These are phyloP conservation scores for Podabrus alpinus DNA, from an alignment of 2,888 invertebrate genomes.

Conservation along the genomic window DNA sequence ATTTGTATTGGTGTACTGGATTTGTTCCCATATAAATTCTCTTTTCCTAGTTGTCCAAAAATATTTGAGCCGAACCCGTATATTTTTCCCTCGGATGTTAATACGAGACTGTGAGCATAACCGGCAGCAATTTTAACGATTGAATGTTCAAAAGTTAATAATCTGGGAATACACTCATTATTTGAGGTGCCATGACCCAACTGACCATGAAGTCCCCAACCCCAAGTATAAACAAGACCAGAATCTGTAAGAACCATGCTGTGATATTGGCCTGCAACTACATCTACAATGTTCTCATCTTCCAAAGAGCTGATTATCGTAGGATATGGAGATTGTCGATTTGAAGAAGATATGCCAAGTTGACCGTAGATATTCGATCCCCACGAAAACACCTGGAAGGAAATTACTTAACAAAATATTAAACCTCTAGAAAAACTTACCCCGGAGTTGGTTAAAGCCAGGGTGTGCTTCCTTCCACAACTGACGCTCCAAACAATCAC, in stretches of 20 bases:
- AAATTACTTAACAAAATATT: background rate
- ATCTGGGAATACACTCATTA: conserved; percentile 64
- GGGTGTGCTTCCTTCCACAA: conserved; percentile 85
- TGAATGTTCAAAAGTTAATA: conserved; percentile 48
- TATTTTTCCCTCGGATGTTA: conserved; percentile 71
- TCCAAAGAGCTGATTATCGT: conserved; percentile 60
- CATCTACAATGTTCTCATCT: conserved; percentile 61
- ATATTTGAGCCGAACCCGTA: conserved; percentile 73
- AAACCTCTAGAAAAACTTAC: conserved; percentile 60
- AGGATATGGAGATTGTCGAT: conserved; percentile 68
- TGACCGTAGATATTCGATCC: conserved; percentile 87
- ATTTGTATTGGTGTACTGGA: conserved; percentile 66
- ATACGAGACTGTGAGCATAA: conserved; percentile 72
- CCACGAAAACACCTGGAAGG: conserved; percentile 70
- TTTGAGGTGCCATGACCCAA: conserved; percentile 83
- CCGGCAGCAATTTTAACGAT: conserved; percentile 64
- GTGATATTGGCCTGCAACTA: conserved; percentile 90
- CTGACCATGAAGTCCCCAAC: conserved; percentile 96
- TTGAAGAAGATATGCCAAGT: conserved; percentile 70
- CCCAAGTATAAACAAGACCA: conserved; percentile 88
- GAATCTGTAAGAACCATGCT: conserved; percentile 78
- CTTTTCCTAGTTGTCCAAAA: conserved; percentile 76
- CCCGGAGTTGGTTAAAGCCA: conserved; percentile 87
- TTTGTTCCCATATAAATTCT: conserved; percentile 56
- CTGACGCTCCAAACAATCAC: conserved; percentile 77